Conservation (phyloP, 2,888 invertebrate genomes). For the Masnerella sp. region DNA sequence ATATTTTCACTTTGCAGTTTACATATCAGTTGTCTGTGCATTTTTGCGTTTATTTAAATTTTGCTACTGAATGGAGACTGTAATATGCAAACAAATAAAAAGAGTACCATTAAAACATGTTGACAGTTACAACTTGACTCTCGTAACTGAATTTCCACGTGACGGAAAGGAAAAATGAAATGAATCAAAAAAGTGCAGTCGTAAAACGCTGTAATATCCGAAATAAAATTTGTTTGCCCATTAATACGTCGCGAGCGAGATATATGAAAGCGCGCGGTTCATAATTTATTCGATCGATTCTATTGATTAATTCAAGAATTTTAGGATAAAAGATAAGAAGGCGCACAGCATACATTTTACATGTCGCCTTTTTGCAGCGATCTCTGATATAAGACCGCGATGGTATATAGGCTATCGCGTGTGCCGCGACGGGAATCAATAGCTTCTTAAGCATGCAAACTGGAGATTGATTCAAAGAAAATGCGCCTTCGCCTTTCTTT, state of each 20-base stretch:
- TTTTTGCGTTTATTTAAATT: no score
- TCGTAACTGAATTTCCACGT: no score
- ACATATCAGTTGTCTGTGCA: no score
- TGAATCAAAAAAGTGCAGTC: constrained; percentile 23
- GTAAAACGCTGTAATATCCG: constrained; percentile 20
- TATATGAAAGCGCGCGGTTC: constrained; percentile 16
- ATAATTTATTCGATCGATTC: constrained; percentile 43
- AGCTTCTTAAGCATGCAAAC: constrained; percentile 55
- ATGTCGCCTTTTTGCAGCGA: constrained; percentile 50
- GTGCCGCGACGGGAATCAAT: constrained; percentile 51
- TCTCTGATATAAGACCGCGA: constrained; percentile 47
- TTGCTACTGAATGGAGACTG: no score
- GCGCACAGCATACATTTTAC: constrained; percentile 53
- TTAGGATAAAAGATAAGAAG: constrained; percentile 49
- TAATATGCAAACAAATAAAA: no score
- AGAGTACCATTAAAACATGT: no score
- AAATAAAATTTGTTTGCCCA: constrained; percentile 35
- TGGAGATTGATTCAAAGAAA: constrained; percentile 54
- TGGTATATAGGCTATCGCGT: constrained; percentile 50
- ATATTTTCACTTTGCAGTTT: no score
- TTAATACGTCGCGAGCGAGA: constrained; percentile 13
- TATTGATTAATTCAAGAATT: constrained; percentile 56
- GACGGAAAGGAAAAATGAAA: constrained; percentile 3
- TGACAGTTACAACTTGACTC: no score
- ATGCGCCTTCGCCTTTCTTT: constrained; percentile 36